Percentiles rank a stretch among this genome's conserved stretches.
phyloP scores from a whole-genome alignment of 2,113 vertebrate species.

The Struthio camelus region DNA sequence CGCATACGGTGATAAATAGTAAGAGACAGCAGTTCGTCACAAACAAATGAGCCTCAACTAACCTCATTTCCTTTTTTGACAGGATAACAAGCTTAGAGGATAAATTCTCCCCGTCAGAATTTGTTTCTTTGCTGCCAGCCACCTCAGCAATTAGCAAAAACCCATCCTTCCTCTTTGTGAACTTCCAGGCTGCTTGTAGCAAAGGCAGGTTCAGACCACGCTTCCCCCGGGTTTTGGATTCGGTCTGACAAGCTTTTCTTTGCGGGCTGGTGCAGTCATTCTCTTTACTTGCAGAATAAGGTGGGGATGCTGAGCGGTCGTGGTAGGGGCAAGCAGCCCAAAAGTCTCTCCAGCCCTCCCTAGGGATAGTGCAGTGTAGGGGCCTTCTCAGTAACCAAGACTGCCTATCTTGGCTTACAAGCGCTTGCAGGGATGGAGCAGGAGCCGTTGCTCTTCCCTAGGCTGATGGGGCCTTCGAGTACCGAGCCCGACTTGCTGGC shows the following conservation, averaged over 20 bases:
- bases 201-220: background rate
- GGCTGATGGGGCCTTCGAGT: background rate
- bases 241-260: background rate
- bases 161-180: constrained; percentile 1
- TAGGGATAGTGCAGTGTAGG: background rate
- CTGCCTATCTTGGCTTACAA: background rate
- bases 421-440: background rate
- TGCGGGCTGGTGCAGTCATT: background rate
- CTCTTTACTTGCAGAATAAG: background rate
- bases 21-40: constrained; percentile 37
- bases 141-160: constrained; percentile 43
- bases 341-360: background rate
- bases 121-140: constrained; percentile 18
- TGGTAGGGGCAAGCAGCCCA: background rate
- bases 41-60: constrained; percentile 64
- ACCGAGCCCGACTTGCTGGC: fast-evolving
- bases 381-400: background rate
- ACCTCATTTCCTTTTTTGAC: constrained; percentile 57
- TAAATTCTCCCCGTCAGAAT: constrained; percentile 41
- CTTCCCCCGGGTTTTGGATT: background rate
- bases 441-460: background rate
- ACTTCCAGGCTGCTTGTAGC: background rate
- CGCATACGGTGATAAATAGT: background rate
- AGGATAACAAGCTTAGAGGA: constrained; percentile 61
- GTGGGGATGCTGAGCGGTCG: background rate